A percentile compares a stretch with the other conserved stretches of the same genome.
phyloP scores from a whole-genome alignment of 2,888 invertebrate genomes.

The Lasioglossum zephyrum region DNA sequence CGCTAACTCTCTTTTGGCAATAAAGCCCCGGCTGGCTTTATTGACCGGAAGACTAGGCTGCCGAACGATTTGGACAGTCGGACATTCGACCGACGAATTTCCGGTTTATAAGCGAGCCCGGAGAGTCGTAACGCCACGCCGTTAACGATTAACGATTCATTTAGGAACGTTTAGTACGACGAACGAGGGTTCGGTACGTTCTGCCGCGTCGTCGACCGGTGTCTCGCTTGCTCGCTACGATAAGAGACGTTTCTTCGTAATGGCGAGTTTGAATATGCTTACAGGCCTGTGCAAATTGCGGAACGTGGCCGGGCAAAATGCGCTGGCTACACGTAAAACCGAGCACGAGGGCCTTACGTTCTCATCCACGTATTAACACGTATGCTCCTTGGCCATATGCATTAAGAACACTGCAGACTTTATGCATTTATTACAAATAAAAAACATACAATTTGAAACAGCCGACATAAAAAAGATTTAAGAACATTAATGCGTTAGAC shows the following conservation, averaged over 20 bases:
- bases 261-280: conserved; percentile 44
- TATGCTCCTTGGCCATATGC: no score
- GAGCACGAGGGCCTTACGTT: neutral
- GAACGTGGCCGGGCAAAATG: neutral
- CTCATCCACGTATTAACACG: neutral
- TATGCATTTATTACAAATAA: no score
- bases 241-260: conserved; percentile 65
- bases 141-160: conserved; percentile 84
- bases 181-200: conserved; percentile 62
- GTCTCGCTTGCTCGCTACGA: conserved; percentile 57
- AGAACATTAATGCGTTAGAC: no score
- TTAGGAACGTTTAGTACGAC: conserved; percentile 81
- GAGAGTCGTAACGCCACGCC: conserved; percentile 75
- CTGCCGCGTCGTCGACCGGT: conserved; percentile 48
- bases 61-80: conserved; percentile 76
- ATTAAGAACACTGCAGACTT: no score
- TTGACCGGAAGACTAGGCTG: conserved; percentile 72
- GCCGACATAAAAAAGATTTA: no score
- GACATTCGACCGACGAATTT: conserved; percentile 78
- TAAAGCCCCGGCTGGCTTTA: conserved; percentile 69
- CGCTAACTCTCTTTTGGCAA: conserved; percentile 60
- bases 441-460: no score
- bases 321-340: neutral
- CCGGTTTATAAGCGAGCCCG: conserved; percentile 82
- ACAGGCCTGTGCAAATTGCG: conserved; percentile 47